Evolutionary conservation across 2,888 invertebrate genomes (phyloP), one percentile per base, ranked within the genome.

Genomic region (Drosophila rubida): DNA sequence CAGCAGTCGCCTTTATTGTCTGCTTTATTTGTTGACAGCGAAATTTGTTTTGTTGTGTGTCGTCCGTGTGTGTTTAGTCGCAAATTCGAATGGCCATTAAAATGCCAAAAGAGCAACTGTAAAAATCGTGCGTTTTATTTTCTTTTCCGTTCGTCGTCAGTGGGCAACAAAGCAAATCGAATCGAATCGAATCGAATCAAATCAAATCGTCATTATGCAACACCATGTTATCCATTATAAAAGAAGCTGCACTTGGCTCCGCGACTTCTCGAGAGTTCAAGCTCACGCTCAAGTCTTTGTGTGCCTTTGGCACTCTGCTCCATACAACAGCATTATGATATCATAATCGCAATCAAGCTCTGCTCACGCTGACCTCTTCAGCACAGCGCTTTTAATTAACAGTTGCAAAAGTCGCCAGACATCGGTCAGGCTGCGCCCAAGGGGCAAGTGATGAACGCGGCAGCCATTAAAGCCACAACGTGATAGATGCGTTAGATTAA

Each of bases 301-400:
- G n/a, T n/a, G n/a, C n/a, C n/a, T n/a, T n/a, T n/a, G n/a, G n/a
- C n/a, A n/a, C n/a, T n/a, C n/a, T n/a, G n/a, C n/a, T n/a, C n/a
- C n/a, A n/a, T n/a, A n/a, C n/a, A n/a, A n/a, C n/a, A n/a, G n/a
- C n/a, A n/a, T n/a, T n/a, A 27, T 45, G 25, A 50, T 35, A 44
- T 48, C 41, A 32, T 50, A 44, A 37, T 39, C 57, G 39, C 59
- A 46, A 65, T 46, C 58, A 16, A 45, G 23, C n/a, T 7, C n/a
- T 7, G 9, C 35, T 32, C 19, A 41, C 25, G 53, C 44, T 60
- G 54, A 69, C 75, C 78, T 65, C 45, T 59, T 60, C 55, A 72
- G 37, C 81, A 57, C 48, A 35, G 53, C 58, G 78, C 49, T 54
- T 84, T 78, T 80, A 78, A 78, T 78, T 69, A 81, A 55, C 11